Conservation (phyloP, 1,140 invertebrate species). For the Brachionus koreanus region DNA sequence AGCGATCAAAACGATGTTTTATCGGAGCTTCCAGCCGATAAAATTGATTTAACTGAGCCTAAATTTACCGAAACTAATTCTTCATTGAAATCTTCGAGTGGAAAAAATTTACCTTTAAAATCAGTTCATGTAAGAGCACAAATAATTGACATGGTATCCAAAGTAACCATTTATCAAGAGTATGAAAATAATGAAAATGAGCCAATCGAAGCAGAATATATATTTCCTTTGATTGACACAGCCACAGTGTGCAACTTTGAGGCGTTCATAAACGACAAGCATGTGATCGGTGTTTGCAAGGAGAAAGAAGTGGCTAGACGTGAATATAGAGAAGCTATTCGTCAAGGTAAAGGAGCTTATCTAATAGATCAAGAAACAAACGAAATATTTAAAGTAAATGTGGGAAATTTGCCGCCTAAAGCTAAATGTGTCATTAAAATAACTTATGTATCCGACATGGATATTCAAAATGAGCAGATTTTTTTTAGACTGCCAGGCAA, state of each 20-base stretch:
- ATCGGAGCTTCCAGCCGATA: not conserved
- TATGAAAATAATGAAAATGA: constrained; percentile 51
- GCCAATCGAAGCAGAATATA: constrained; percentile 59
- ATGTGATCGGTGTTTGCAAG: constrained; percentile 60
- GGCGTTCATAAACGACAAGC: constrained; percentile 59
- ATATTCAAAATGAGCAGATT: constrained; percentile 57
- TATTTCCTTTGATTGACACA: constrained; percentile 58
- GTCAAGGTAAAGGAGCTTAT: constrained; percentile 60
- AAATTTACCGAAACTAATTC: not conserved
- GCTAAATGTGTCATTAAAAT: constrained; percentile 59
- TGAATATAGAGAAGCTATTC: constrained; percentile 60
- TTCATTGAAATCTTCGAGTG: not conserved
- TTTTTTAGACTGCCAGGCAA: constrained; percentile 56
- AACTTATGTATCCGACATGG: constrained; percentile 60
- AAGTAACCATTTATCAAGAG: constrained; percentile 56
- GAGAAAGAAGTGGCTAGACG: constrained; percentile 59
- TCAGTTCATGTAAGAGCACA: constrained; percentile 54
- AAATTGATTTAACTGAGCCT: not conserved
- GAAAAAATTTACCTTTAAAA: constrained; percentile 49
- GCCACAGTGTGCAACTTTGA: constrained; percentile 59
- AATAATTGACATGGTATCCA: constrained; percentile 55
- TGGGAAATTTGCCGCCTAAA: constrained; percentile 59
- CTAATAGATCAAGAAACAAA: constrained; percentile 59
- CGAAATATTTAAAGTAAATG: constrained; percentile 58
- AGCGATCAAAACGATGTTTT: not conserved